Base-by-base conservation (phyloP, 2,797 vertebrate genomes). In the Echeneis naucrates region DNA sequence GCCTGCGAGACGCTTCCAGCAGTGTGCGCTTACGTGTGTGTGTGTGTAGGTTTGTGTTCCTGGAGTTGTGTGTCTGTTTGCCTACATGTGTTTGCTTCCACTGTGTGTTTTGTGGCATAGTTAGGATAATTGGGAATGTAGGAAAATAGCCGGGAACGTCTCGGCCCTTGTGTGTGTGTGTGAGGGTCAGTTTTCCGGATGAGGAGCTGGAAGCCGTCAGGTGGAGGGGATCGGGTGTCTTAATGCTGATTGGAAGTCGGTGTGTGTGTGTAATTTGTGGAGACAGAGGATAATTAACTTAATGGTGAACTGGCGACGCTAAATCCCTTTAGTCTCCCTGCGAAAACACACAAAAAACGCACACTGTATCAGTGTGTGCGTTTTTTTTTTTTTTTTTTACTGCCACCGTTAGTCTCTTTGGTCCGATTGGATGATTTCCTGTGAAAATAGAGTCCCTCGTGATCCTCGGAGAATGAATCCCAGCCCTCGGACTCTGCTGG, bases 271-370 rank as follows among this genome's bases (percentile, higher is more conserved):
- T 60, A 56, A 53, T 64, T 47, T 63, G 57, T 60, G 70, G 72
- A 81, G 84, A 85, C 86, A 58, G 83, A 74, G 71, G 63, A 86
- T 88, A 84, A 89, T 89, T 84, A 88, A 76, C 78, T 80, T 84
- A 88, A 90, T 89, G 77, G 82, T 82, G 42, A 88, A 87, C 88
- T 83, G 77, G 72, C 84, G 73, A 57, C 1, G 60, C 78, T 85
- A 88, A 89, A 84, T 88, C 84, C 82, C 78, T 69, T 83, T 77
- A 74, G 77, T 55, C 63, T 85, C 67, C 75, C 68, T 73, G 81
- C 84, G 78, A 87, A 86, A 78, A 68, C 59, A 16, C 65, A 23
- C 61, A 69, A 57, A 80, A 80, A 60, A 72, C 48, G 54, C 69
- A 57, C 79, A 71, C 44, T 6, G n/a, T n/a, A n/a, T n/a, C n/a